Evolutionary conservation across 2,888 invertebrate species (phyloP), one percentile per base, ranked within the genome.

Genomic region (Argyresthia albistria): DNA sequence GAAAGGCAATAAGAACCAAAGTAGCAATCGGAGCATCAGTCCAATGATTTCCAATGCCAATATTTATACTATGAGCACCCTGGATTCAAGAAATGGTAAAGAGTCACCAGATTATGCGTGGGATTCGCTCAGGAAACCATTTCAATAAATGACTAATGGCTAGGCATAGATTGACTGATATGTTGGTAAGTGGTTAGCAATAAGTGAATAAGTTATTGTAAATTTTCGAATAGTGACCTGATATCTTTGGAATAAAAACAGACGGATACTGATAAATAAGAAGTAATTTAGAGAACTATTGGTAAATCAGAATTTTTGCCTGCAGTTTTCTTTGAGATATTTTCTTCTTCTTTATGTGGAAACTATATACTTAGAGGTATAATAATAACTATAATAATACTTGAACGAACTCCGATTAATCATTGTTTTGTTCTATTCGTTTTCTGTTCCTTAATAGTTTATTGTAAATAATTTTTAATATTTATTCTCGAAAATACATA

Each of bases 21-120:
- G 78, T 55, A 87, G 86, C 58, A 87, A 75, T 49, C 75, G 88
- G 53, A 88, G 88, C 62, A 80, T 89, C 43, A 90, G 89, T 62
- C 90, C 90, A 25, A 89, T 89, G 73, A 69, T 89, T 50, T 74
- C 80, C 14, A 74, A 79, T 35, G 75, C 81, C 35, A 81, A 84
- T 58, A 84, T 88, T 59, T 88, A 87, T 57, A 88, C 89, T 55
- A 73, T 90, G 54, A 90, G 88, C 57, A 89, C 90, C 45, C 76
- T 90, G 73, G 90, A 90, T 60, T 89, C 89, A 35, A 88, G 88
- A 63, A 84, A 89, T 56, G 90, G 91, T 2, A 79, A 76, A 55
- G 91, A 91, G 66, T 91, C 91, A 56, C 91, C 92, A 46, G 92
- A 93, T 64, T 92, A 92, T 67, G 88, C 92, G 71, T 93, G 93